A percentile compares a stretch with the other conserved stretches of the same genome.
Conservation (phyloP, 2,797 vertebrate genomes). For the Propithecus deckenii region DNA sequence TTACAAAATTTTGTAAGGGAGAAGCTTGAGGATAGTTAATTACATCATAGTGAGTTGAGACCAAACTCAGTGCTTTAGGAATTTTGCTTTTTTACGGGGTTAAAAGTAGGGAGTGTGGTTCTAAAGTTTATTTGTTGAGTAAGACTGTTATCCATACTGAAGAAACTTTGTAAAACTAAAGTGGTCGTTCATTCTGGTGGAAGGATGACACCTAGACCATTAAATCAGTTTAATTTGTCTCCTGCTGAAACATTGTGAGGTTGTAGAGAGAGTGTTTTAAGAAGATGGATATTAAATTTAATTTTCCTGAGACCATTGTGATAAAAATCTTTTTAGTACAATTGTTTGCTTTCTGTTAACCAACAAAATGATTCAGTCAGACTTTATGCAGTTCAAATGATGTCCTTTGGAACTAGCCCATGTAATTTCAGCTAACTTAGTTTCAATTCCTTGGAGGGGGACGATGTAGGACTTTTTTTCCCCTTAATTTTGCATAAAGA, state of each 20-base stretch:
- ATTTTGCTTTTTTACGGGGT: not conserved
- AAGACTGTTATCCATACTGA: not conserved
- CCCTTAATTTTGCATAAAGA: not conserved
- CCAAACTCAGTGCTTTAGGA: not conserved
- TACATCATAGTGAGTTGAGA: not conserved
- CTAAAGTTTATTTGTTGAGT: not conserved
- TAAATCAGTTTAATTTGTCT: not conserved
- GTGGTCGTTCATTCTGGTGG: not conserved
- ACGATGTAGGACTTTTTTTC: rapidly evolving
- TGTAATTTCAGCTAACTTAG: conserved; percentile 74
- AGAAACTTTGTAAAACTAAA: not conserved
- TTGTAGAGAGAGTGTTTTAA: not conserved
- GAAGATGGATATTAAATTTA: not conserved
- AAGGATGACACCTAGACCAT: not conserved
- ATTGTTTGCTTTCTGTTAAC: conserved; percentile 43
- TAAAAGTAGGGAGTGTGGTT: not conserved
- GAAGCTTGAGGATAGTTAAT: not conserved
- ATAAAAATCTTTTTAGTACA: not conserved
- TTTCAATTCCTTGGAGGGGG: conserved; percentile 69
- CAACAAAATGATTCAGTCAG: conserved; percentile 64
- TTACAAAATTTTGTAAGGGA: not conserved
- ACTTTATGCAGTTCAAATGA: conserved; percentile 45
- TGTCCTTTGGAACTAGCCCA: conserved; percentile 58
- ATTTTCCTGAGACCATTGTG: not conserved
- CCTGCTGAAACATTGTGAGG: not conserved